phyloP scores from a whole-genome alignment of 2,797 vertebrate species.

The Alectoris magna region DNA sequence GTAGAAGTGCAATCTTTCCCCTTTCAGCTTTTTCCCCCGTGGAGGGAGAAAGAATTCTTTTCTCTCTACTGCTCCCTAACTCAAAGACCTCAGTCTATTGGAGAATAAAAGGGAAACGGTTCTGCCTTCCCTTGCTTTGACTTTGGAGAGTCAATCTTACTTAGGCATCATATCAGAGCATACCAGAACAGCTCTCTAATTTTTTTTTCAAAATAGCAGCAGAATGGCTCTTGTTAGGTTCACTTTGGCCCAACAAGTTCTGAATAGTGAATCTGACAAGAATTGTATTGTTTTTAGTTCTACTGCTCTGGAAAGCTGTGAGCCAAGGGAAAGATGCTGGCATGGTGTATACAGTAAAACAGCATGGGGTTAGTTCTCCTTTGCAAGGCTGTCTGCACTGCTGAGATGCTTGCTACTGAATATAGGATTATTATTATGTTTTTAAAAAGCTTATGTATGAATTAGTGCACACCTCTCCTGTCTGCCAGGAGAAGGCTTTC shows the following conservation, averaged over 20 bases:
- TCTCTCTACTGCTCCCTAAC: constrained; percentile 34
- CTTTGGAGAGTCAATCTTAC: constrained; percentile 55
- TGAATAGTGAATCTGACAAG: constrained; percentile 67
- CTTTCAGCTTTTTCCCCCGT: constrained; percentile 58
- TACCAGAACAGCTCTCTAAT: constrained; percentile 47
- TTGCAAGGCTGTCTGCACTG: constrained; percentile 73
- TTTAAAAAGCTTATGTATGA: constrained; percentile 40
- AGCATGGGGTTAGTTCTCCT: constrained; percentile 68
- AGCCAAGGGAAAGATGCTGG: constrained; percentile 71
- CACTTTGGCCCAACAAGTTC: constrained; percentile 50
- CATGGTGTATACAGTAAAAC: constrained; percentile 69
- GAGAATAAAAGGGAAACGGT: constrained; percentile 48
- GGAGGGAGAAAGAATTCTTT: constrained; percentile 50
- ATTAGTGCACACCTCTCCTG: constrained; percentile 51
- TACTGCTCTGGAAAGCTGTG: constrained; percentile 56
- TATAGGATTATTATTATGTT: constrained; percentile 49
- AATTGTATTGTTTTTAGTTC: constrained; percentile 60
- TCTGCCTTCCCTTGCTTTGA: constrained; percentile 50
- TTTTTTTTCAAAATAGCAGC: constrained; percentile 47
- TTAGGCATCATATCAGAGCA: constrained; percentile 38
- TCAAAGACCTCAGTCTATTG: constrained; percentile 20
- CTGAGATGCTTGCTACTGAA: constrained; percentile 66
- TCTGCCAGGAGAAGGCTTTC: constrained; percentile 61
- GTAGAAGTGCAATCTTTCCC: constrained; percentile 47
- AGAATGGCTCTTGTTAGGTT: constrained; percentile 61